Percentiles rank a stretch among this genome's conserved stretches.
Conservation (phyloP, 2,113 vertebrate genomes). For the Gymnorhina tibicen region DNA sequence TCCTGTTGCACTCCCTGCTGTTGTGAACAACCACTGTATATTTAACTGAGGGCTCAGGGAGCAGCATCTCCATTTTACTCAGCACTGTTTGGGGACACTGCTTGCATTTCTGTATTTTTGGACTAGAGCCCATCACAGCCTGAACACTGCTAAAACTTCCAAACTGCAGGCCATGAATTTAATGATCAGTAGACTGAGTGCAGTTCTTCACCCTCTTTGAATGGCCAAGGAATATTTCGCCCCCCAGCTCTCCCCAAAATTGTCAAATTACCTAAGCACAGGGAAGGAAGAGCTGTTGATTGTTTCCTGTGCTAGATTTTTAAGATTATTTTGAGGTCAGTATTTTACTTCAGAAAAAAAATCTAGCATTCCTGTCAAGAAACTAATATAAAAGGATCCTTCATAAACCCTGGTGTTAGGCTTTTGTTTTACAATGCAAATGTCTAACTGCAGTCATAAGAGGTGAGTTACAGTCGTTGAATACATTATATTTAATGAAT, state of each 20-base stretch:
- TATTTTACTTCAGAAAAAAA: neutral
- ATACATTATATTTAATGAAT: conserved; percentile 46
- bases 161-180: neutral
- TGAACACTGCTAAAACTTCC: neutral
- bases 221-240: neutral
- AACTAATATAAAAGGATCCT: neutral
- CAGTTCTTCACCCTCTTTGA: neutral
- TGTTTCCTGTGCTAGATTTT: neutral
- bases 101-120: neutral
- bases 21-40: neutral
- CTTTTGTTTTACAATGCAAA: conserved; percentile 51
- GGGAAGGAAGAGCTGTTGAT: neutral
- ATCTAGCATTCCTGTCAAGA: neutral
- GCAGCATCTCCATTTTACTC: neutral
- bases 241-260: neutral
- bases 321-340: neutral
- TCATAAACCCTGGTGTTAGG: neutral
- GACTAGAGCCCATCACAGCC: neutral
- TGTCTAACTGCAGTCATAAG: conserved; percentile 23
- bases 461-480: conserved; percentile 43
- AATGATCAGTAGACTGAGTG: neutral
- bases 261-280: neutral
- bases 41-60: neutral
- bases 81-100: neutral
- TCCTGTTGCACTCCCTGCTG: neutral